Percentiles rank a stretch among this genome's conserved stretches.
Conservation (phyloP, 2,113 vertebrate genomes). For the Gnathonemus longibarbis region DNA sequence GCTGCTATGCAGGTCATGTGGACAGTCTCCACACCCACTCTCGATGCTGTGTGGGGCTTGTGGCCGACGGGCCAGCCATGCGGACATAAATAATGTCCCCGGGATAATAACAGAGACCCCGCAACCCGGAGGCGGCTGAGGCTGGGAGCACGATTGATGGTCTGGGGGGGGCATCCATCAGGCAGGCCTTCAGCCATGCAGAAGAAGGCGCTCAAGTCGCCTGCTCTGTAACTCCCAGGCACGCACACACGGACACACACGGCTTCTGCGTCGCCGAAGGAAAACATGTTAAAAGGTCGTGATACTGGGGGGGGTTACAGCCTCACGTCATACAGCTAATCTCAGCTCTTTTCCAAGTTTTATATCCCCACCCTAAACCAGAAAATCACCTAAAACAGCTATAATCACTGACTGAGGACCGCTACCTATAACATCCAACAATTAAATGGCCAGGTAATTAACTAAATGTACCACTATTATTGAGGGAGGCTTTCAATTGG, state of each 20-base stretch:
- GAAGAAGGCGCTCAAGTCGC: constrained; percentile 10
- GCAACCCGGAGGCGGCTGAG: constrained; percentile 12
- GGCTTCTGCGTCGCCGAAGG: not conserved
- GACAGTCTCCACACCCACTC: not conserved
- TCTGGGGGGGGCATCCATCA: constrained; percentile 11
- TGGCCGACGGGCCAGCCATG: not conserved
- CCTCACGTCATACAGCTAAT: not conserved
- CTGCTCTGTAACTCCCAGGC: not conserved
- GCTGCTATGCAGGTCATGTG: not conserved
- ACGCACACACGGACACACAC: not conserved
- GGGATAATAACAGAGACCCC: constrained; percentile 18
- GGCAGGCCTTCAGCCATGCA: constrained; percentile 18
- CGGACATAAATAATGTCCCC: constrained; percentile 18
- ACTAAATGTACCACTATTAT: not conserved
- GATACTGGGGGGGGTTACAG: not conserved
- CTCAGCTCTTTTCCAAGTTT: not conserved
- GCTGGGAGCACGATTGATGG: constrained; percentile 25
- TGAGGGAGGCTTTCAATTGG: not conserved
- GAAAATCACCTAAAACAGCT: constrained; percentile 12
- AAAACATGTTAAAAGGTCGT: not conserved
- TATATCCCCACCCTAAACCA: not conserved
- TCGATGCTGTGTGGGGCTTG: not conserved
- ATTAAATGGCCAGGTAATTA: not conserved
- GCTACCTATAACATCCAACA: not conserved
- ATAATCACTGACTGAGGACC: not conserved